Base-by-base conservation (phyloP, 2,888 invertebrate species). In the Cotesia congregata region DNA sequence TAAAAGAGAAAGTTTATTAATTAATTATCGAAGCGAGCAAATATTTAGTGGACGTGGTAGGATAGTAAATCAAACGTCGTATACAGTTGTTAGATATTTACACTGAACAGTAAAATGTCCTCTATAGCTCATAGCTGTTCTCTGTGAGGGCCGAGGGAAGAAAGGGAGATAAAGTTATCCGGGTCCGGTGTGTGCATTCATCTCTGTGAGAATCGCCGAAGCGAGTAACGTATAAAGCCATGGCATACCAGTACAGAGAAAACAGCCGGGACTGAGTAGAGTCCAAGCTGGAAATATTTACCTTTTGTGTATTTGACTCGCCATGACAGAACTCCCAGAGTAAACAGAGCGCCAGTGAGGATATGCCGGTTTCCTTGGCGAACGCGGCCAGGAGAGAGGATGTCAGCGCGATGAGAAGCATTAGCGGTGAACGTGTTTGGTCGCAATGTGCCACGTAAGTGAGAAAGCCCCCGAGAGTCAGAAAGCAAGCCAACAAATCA, bases 361-460 rank as follows among this genome's bases (percentile, higher is more conserved):
- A 97, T 86, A 98, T 94, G 74, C 98, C 98, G 72, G 97, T 97
- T 91, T 98, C 98, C 91, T 98, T 98, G 91, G 97, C 96, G 83
- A 98, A 92, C 91, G 98, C 95, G 81, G 97, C 96, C 79, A 89
- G 81, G 67, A 95, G 94, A 67, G 94, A 91, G 60, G 96, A 94
- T 80, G 95, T 88, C 60, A 91, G 86, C 41, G 88, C 86, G 76
- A 88, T 79, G 50, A 87, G 76, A 39, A 89, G 84, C 50, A 86
- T 86, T 12, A 81, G 74, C 9, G 82, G 79, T 67, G 87, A 87
- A 80, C 88, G 85, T 69, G 85, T 85, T 79, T 86, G 88, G 80
- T 88, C 87, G 84, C 86, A 91, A 89, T 97, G 97, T 80, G 94
- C 93, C 85, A 94, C 93, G 90, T 98, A 98, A 72, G 94, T 93